Percentiles rank a stretch among this genome's conserved stretches.
phyloP scores from a whole-genome alignment of 2,113 vertebrate genomes.

The Marcusenius ussheri region DNA sequence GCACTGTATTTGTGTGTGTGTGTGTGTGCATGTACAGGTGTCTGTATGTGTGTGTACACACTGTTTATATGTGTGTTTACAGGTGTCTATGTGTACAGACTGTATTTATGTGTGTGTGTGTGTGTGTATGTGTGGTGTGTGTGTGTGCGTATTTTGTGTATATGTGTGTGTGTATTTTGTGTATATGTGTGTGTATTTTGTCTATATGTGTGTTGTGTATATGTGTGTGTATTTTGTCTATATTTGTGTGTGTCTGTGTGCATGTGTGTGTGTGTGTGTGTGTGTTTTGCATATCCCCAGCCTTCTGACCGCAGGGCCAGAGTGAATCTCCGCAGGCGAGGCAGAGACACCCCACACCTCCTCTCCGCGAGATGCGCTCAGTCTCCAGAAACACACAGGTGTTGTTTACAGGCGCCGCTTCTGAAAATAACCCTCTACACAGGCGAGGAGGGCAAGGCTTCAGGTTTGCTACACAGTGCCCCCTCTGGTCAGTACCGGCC shows the following conservation, averaged over 20 bases:
- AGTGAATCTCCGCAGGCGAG: not conserved
- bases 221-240: no score
- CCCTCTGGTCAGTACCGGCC: not conserved
- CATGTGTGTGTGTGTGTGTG: not conserved
- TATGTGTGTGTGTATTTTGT: not conserved
- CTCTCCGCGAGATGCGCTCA: not conserved
- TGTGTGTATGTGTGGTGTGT: not conserved
- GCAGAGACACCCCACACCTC: not conserved
- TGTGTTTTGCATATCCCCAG: not conserved
- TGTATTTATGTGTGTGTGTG: not conserved
- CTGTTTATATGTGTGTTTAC: no score
- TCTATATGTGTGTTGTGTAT: no score
- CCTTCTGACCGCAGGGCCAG: not conserved
- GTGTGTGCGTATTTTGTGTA: not conserved
- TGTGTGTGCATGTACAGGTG: not conserved
- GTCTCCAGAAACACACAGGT: conserved; percentile 14
- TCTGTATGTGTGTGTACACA: not conserved
- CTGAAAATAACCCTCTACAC: conserved; percentile 13
- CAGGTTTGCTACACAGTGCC: not conserved
- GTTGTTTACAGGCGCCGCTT: conserved; percentile 17
- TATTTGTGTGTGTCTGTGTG: not conserved
- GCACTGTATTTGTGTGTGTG: not conserved
- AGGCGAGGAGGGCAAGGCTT: not conserved
- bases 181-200: no score
- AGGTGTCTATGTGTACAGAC: no score